These are phyloP conservation scores for Alaudala cheleensis DNA, from an alignment of 2,113 vertebrate species.

Conservation along the genomic window DNA sequence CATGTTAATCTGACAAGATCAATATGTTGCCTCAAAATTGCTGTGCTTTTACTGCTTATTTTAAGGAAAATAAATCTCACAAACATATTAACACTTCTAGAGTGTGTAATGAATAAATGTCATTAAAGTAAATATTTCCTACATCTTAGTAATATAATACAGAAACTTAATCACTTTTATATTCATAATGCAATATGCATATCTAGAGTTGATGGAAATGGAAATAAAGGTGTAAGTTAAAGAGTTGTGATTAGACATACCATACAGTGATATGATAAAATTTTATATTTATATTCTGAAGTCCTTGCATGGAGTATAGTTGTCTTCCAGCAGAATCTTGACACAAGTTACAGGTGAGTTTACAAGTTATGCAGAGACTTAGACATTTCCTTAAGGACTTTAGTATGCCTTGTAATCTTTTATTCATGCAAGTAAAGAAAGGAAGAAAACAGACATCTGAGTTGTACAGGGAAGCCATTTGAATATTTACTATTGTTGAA, in stretches of 20 bases:
- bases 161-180: background rate
- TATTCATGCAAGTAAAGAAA: background rate
- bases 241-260: background rate
- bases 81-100: background rate
- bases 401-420: background rate
- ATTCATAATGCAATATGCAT: background rate
- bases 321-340: background rate
- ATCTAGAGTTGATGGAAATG: background rate
- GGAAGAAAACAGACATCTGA: background rate
- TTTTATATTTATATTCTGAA: background rate
- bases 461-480: background rate
- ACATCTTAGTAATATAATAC: background rate
- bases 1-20: background rate
- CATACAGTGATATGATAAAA: background rate
- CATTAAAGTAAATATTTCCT: background rate
- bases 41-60: background rate
- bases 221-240: background rate
- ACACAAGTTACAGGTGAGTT: background rate
- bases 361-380: background rate
- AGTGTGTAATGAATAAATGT: background rate
- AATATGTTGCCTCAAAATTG: background rate
- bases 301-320: background rate
- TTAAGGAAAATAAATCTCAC: background rate
- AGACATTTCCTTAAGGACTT: background rate
- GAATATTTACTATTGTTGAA: background rate